Evolutionary conservation across 53 echinoderm and acorn worm species (phyloP), one percentile per base, ranked within the genome.

Genomic region (Paelopatides confundens): DNA sequence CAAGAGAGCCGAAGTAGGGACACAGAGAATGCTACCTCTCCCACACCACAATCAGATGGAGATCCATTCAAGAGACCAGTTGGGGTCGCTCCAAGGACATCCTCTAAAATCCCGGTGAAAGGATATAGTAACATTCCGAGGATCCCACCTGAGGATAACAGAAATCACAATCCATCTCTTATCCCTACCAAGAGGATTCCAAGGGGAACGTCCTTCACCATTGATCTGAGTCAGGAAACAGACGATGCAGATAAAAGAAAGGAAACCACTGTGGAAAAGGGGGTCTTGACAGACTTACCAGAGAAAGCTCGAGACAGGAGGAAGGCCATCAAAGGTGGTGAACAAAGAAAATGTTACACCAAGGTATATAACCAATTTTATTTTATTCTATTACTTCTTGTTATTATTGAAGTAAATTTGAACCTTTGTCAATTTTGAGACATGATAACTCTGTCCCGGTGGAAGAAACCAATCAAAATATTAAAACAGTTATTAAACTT

Each of bases 171-270:
- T 28, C 23, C 43, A 0, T 52, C 51, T 29, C 53, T 31, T 21
- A 17, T 32, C 33, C 79, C 51, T 2, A 24, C 30, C 79, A 50
- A 87, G 84, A 74, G 65, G 76, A n/a, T 77, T 30, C 87, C 87
- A 66, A 88, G 88, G 54, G 90, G 92, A 18, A 96, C 96, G 10
- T 87, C 96, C 4, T 96, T 96, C 62, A 92, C 94, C 9, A 86
- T 94, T 17, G 94, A 84, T 29, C 79, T 92, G 9, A 87, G 89
- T 5, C 29, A 71, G 82, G 2, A 76, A 63, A 46, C 82, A 66
- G 33, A 63, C 66, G 36, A 88, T 9, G 27, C 29, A 18, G 77
- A 89, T 77, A 81, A 77, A 87, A 35, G 3, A 26, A 37, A 17
- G 40, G 82, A 58, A 33, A 53, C 30, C 31, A 9, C 40, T 43